phyloP scores from a whole-genome alignment of 1,140 invertebrate genomes.

The Heliconius nattereri region DNA sequence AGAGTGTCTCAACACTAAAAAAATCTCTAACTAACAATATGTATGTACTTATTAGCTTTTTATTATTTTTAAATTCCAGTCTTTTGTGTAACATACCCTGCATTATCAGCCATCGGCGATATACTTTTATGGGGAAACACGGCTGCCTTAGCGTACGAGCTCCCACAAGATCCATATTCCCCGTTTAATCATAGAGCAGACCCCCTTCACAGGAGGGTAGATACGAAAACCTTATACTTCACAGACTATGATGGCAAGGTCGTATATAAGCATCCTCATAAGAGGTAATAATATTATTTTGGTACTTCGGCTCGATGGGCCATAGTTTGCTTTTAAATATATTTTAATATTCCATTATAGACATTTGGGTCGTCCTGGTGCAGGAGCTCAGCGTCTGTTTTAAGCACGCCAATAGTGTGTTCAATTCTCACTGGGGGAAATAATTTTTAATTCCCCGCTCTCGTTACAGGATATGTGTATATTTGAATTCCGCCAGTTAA shows the following conservation, averaged over 20 bases:
- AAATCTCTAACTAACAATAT: no score
- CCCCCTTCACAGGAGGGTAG: conserved; percentile 71
- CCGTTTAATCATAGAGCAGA: conserved; percentile 72
- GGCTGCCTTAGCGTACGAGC: conserved; percentile 87
- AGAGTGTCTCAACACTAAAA: no score
- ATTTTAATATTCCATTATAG: not conserved
- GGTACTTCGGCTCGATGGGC: not conserved
- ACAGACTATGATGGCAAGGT: conserved; percentile 67
- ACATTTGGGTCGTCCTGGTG: no score
- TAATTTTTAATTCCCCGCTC: no score
- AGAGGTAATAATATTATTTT: conserved; percentile 47
- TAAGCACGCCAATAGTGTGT: no score
- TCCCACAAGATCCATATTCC: conserved; percentile 84
- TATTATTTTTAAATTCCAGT: conserved; percentile 68
- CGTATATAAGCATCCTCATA: conserved; percentile 59
- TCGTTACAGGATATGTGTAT: no score
- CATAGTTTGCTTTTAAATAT: not conserved
- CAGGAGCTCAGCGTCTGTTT: no score
- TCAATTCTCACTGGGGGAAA: no score
- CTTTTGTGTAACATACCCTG: conserved; percentile 84
- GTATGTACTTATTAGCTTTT: no score
- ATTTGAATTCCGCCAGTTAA: no score
- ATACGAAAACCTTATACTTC: conserved; percentile 67
- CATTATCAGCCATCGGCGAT: conserved; percentile 80
- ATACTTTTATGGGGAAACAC: conserved; percentile 86